Base-by-base conservation (phyloP, 2,113 vertebrate species). In the Xenopus borealis region DNA sequence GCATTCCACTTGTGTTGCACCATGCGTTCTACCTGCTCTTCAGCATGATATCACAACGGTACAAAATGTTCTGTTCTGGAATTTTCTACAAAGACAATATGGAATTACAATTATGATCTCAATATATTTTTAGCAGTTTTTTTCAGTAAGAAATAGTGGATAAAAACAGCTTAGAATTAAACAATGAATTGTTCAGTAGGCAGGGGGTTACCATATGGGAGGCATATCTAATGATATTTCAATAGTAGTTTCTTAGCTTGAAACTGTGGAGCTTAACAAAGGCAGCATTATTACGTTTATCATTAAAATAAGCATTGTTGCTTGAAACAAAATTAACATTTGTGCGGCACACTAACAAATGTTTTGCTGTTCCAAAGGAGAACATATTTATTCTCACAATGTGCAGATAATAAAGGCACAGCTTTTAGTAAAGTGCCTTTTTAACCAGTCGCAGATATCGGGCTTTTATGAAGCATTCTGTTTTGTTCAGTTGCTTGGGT, bases 241-340 rank as follows among this genome's bases (percentile, higher is more conserved):
- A 40, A 40, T 63, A 40, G 33, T 40, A 17, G 62, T 40, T 63
- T 23, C 23, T 63, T 63, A 40, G 5, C 62, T 17, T 30, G 12
- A 12, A 40, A 63, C 30, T 63, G 62, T 6, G 4, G 62, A 63
- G 62, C 23, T 5, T 30, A 63, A 33, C 62, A 63, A 63, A 61
- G 23, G 14, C 12, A 40, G 62, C 30, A 40, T 63, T 63, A 17
- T 63, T 16, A 12, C 33, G 62, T 63, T 63, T 63, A 63, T 33
- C 62, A 63, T 12, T 33, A 63, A 14, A 63, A 61, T 61, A 20
- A 61, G 14, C 58, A 11, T 20, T 23, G 14, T 61, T 61, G 58
- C 58, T 61, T 27, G 18, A 61, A 61, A 63, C 33, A 4, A 30
- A 63, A 63, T 63, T 63, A 63, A 33, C 33, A 40, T 63, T 33